phyloP scores from a whole-genome alignment of 2,797 vertebrate species.

The Danionella dracula region DNA sequence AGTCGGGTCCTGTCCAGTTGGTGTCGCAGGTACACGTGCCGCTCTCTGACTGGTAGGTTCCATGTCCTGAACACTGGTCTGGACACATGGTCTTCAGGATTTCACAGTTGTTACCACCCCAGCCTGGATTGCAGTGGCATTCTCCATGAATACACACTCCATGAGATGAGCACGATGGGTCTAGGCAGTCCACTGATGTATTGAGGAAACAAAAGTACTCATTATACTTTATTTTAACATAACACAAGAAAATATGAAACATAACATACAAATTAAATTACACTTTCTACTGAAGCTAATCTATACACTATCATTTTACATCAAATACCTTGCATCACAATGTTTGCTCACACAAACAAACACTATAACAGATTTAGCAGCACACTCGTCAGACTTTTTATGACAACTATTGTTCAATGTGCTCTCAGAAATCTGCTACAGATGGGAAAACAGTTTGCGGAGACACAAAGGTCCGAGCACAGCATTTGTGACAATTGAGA shows the following conservation, averaged over 20 bases:
- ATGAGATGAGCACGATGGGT: constrained; percentile 85
- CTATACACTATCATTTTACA: too few species aligned
- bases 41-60: constrained; percentile 84
- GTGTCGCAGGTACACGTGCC: constrained; percentile 85
- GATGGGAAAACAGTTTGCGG: constrained; percentile 11
- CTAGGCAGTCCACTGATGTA: constrained; percentile 84
- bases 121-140: constrained; percentile 91
- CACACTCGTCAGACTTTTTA: not conserved
- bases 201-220: not conserved
- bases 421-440: constrained; percentile 13
- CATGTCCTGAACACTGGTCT: constrained; percentile 93
- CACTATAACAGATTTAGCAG: not conserved
- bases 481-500: too few species aligned
- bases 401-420: not conserved
- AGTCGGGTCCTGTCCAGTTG: constrained; percentile 94
- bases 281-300: too few species aligned
- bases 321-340: too few species aligned
- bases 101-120: constrained; percentile 91
- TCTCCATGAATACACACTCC: constrained; percentile 92
- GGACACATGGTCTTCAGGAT: constrained; percentile 93
- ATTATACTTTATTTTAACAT: too few species aligned
- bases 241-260: too few species aligned
- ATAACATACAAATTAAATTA: too few species aligned
- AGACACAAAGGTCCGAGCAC: not conserved
- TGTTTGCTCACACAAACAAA: not conserved